Conservation (phyloP, 2,113 vertebrate genomes). For the Chinchilla lanigera region DNA sequence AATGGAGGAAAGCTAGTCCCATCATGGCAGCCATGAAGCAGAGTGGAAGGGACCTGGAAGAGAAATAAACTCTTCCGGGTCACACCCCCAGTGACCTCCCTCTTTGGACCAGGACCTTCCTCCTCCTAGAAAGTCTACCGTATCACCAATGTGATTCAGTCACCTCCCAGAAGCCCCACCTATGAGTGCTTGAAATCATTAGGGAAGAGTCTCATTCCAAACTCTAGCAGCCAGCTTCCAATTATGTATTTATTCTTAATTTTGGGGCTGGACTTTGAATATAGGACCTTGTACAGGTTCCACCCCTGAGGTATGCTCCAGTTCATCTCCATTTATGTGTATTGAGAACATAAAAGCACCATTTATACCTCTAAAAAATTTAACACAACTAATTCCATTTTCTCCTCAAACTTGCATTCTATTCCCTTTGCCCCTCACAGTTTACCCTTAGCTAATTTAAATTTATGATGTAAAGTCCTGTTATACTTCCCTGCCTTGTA, state of each 20-base stretch:
- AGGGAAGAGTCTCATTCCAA: not conserved
- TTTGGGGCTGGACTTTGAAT: not conserved
- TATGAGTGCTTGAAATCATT: not conserved
- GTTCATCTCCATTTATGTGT: not conserved
- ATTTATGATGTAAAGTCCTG: not conserved
- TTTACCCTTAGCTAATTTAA: not conserved
- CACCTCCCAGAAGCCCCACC: not conserved
- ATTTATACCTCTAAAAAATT: slow-evolving; percentile 4
- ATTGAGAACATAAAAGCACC: not conserved
- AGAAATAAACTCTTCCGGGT: not conserved
- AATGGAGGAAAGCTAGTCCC: not conserved
- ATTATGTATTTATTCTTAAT: not conserved
- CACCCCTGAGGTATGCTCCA: not conserved
- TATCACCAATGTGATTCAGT: not conserved
- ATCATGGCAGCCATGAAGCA: not conserved
- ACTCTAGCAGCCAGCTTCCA: not conserved
- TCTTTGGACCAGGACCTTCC: not conserved
- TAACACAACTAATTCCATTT: not conserved
- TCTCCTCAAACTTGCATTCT: slow-evolving; percentile 35
- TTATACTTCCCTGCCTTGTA: not conserved
- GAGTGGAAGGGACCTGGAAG: not conserved
- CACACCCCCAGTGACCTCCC: not conserved
- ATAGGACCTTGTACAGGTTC: not conserved
- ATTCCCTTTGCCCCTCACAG: not conserved
- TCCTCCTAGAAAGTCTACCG: not conserved